Base-by-base conservation (phyloP, 2,113 vertebrate species). In the Otis tarda region DNA sequence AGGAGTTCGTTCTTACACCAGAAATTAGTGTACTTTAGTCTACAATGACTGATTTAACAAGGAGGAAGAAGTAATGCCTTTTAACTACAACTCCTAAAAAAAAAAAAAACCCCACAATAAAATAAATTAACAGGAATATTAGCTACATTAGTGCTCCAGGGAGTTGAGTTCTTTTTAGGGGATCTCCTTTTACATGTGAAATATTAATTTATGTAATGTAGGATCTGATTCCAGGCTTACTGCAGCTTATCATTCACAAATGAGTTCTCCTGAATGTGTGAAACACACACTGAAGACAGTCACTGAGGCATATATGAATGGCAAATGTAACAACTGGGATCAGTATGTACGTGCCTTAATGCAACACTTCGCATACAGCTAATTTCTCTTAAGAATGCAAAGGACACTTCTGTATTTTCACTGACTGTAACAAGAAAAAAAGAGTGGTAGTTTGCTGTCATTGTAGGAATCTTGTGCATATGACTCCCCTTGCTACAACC, bases 251-350 rank as follows among this genome's bases (percentile, higher is more conserved):
- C 73, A 81, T 19, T 84, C 39, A 88, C 65, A 84, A 90, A 71
- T 27, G 18, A 78, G 70, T 79, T 85, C 49, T 74, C 60, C 8
- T 70, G 64, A 49, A 92, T 6, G 43, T 28, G 43, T 82, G 64
- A 95, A 83, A 91, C 77, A 92, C 75, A 69, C 77, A 89, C 10
- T 0, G 1, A 95, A 67, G 67, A 56, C 35, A 85, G 57, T 21
- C 91, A 76, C 78, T 69, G 67, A 61, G 65, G 65, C 67, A 53
- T 33, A 67, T 31, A 39, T 27, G 37, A 92, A 60, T 61, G 78
- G 69, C 67, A 95, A 87, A 89, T 39, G 11, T 56, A 87, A 43
- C 74, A 79, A 23, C 33, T 83, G 81, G 87, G 74, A 95, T 91
- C 69, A 41, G 37, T 23, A 4, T 6, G 52, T 47, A 84, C 35